phyloP scores from a whole-genome alignment of 2,888 invertebrate genomes.

The Tillus elongatus region DNA sequence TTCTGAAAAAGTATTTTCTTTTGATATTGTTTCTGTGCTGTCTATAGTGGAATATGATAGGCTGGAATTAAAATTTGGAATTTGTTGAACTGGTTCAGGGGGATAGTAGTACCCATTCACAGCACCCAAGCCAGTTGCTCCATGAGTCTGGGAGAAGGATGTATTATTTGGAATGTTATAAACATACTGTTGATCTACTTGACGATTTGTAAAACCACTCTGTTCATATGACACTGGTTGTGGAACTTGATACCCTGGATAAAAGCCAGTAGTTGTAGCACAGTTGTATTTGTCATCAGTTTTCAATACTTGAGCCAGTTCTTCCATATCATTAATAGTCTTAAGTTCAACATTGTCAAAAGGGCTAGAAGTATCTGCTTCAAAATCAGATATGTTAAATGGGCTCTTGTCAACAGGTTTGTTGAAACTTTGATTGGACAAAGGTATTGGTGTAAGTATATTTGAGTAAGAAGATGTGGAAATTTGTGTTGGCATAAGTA shows the following conservation, averaged over 20 bases:
- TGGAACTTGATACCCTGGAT: constrained; percentile 12
- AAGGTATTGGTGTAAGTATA: constrained; percentile 42
- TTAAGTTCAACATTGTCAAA: constrained; percentile 90
- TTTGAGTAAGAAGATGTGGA: constrained; percentile 33
- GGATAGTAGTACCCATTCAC: constrained; percentile 23
- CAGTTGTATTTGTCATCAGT: constrained; percentile 23
- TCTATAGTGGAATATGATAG: constrained; percentile 5
- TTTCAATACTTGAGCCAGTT: constrained; percentile 70
- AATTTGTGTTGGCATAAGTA: constrained; percentile 31
- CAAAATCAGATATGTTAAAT: constrained; percentile 69
- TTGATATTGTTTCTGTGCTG: background rate
- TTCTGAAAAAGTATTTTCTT: no score
- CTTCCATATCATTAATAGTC: constrained; percentile 86
- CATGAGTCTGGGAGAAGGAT: constrained; percentile 11
- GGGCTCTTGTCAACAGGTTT: constrained; percentile 32
- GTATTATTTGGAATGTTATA: constrained; percentile 24
- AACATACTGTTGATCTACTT: constrained; percentile 19
- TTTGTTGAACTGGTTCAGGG: constrained; percentile 4
- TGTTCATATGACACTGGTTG: constrained; percentile 13
- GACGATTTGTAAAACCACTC: constrained; percentile 16
- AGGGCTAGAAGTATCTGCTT: constrained; percentile 83
- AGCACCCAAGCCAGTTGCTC: background rate
- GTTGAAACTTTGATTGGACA: constrained; percentile 19
- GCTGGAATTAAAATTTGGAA: constrained; percentile 6
- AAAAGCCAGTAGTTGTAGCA: constrained; percentile 15